phyloP scores from a whole-genome alignment of 2,888 invertebrate genomes.

The Melanargia galathea region DNA sequence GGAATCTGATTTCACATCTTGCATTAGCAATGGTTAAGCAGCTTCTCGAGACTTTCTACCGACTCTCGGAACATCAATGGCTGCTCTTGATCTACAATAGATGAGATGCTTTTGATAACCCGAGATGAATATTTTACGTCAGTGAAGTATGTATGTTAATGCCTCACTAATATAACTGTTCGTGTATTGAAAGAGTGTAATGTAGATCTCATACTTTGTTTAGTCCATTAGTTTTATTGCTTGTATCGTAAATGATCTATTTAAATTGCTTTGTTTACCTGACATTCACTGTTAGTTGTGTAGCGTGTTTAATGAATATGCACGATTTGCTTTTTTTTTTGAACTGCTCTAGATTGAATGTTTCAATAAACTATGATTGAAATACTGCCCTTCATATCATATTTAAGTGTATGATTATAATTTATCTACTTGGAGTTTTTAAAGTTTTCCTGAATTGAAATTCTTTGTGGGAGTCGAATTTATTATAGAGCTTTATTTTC shows the following conservation, averaged over 20 bases:
- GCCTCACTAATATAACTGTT: conserved; percentile 36
- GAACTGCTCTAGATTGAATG: conserved; percentile 11
- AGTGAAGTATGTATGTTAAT: conserved; percentile 40
- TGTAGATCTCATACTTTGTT: conserved; percentile 26
- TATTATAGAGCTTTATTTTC: not conserved
- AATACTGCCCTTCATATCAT: not conserved
- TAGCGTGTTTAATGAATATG: conserved; percentile 20
- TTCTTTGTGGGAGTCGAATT: not conserved
- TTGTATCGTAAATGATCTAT: conserved; percentile 13
- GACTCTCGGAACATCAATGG: conserved; percentile 46
- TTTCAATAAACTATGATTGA: not conserved
- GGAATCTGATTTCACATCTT: not conserved
- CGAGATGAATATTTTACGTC: conserved; percentile 40
- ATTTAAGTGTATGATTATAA: not conserved
- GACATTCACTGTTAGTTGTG: conserved; percentile 14
- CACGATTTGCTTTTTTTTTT: conserved; percentile 17
- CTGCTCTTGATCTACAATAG: conserved; percentile 56
- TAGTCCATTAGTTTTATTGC: conserved; percentile 25
- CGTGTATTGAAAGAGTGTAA: conserved; percentile 34
- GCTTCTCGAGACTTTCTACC: not conserved
- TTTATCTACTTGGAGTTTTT: not conserved
- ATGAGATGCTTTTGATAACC: conserved; percentile 43
- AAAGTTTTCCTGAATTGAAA: not conserved
- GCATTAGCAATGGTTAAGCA: not conserved
- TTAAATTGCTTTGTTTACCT: conserved; percentile 26